Conservation (phyloP, 1,140 invertebrate genomes). For the Danaus plexippus region DNA sequence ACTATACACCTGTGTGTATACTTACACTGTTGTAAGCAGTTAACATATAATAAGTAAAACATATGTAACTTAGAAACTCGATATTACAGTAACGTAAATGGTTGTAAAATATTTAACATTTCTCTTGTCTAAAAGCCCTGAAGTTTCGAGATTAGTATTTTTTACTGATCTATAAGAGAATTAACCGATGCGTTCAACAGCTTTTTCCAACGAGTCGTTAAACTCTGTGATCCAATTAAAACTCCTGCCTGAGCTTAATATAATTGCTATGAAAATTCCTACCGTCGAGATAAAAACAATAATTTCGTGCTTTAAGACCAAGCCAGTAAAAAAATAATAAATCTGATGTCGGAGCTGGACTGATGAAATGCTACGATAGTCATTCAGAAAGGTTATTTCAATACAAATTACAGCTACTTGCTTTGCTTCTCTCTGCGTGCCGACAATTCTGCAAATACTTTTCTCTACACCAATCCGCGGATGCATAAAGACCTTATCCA, state of each 20-base stretch:
- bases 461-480: slow-evolving; percentile 50
- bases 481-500: slow-evolving; percentile 21
- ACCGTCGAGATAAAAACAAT: slow-evolving; percentile 68
- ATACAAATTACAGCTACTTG: slow-evolving; percentile 71
- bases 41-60: too few relatives aligned
- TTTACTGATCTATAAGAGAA: slow-evolving; percentile 13
- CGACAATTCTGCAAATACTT: slow-evolving; percentile 69
- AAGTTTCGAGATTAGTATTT: too few relatives aligned
- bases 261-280: slow-evolving; percentile 69
- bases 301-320: slow-evolving; percentile 65
- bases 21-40: too few relatives aligned
- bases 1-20: too few relatives aligned
- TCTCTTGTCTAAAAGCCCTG: too few relatives aligned
- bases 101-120: too few relatives aligned
- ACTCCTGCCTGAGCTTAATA: slow-evolving; percentile 58
- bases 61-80: too few relatives aligned
- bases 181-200: slow-evolving; percentile 43
- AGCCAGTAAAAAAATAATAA: slow-evolving; percentile 67
- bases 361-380: slow-evolving; percentile 67
- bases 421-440: slow-evolving; percentile 57
- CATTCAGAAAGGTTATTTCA: slow-evolving; percentile 68
- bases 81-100: too few relatives aligned
- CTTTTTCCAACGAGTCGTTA: slow-evolving; percentile 52
- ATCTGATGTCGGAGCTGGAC: slow-evolving; percentile 48
- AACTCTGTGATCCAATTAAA: slow-evolving; percentile 67